Base-by-base conservation (phyloP, 2,888 invertebrate species). In the Steinernema hermaphroditum region DNA sequence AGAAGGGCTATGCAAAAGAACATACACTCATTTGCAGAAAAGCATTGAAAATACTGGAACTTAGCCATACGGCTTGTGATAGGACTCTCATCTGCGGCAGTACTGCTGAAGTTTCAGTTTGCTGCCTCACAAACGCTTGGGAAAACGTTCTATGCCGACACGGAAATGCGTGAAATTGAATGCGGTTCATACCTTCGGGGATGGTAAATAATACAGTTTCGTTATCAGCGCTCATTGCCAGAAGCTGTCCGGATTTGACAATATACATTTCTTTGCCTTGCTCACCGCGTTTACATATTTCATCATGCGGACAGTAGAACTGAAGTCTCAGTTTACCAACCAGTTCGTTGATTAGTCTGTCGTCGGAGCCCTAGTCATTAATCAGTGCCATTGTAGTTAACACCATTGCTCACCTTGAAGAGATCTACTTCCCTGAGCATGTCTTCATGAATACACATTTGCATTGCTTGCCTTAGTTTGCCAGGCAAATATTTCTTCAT, bases 261-360 rank as follows among this genome's bases (percentile, higher is more conserved):
- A 74, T 68, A 24, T 69, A 74, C 49, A 74, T 29, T 49, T 74
- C 74, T 50, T 73, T 62, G 16, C 62, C 62, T 29, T 62, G 57
- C 16, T 74, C 37, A 12, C 41, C 44, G 68, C 57, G 69, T 24
- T 24, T 29, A 19, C 27, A 75, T 6, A 43, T 74, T 69, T 22
- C 70, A 68, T 49, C 32, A 41, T 27, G 16, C 19, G 46, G 75
- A 75, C n/a, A 74, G 27, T 44, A 69, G 34, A 74, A 62, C 12
- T 62, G 62, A 9, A 62, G 62, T 16, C 27, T 62, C 8, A 62
- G 62, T 4, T 62, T 62, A 1, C 62, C 62, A 12, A 62, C 62
- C 6, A 62, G 62, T 62, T 62, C 62, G 34, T 29, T 16, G 2
- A 62, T 34, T 2, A 62, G 62, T 14, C 29, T 29, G 34, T 62